Evolutionary conservation across 2,113 vertebrate species (phyloP), one percentile per base, ranked within the genome.

Genomic region (Epinephelus fuscoguttatus): DNA sequence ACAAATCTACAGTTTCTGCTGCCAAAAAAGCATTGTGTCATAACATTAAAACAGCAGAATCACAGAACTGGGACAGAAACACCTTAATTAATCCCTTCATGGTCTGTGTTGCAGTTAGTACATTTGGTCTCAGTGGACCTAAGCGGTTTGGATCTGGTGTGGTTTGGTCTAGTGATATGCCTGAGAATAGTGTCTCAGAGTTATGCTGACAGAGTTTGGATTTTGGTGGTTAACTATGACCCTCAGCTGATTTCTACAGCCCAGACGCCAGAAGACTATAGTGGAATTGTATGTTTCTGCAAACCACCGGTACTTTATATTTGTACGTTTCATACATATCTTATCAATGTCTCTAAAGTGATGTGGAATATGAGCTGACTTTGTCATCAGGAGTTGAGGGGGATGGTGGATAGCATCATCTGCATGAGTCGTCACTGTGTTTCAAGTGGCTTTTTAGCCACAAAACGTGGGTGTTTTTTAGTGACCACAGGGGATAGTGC

Each of bases 111-210:
- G 67, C 85, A 84, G 81, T 70, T 64, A 55, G 75, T 73, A 78
- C 82, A 82, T 77, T 79, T 75, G 80, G 67, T 82, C 83, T 86
- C 81, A 33, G 53, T 70, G 69, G 86, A 91, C 82, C 80, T 45
- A 9, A 56, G 59, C 47, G 21, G 73, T 84, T 75, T 23, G 30
- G 61, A 78, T 80, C 56, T 70, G 70, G 14, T 3, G 56, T 55
- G 63, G 67, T 84, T 82, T 81, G 68, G 81, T 74, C 45, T 69
- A 52, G 60, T 75, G 83, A 75, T 75, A 64, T 53, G 81, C 27
- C 76, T 78, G 61, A 78, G 53, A 56, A 75, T 45, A 68, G 55
- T 49, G 30, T 61, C 9, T 40, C 71, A 49, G 14, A 57, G 63
- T 56, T 56, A 40, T 60, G 18, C 66, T 69, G n/a, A 52, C 14